phyloP scores from a whole-genome alignment of 2,113 vertebrate genomes.

The Passer domesticus region DNA sequence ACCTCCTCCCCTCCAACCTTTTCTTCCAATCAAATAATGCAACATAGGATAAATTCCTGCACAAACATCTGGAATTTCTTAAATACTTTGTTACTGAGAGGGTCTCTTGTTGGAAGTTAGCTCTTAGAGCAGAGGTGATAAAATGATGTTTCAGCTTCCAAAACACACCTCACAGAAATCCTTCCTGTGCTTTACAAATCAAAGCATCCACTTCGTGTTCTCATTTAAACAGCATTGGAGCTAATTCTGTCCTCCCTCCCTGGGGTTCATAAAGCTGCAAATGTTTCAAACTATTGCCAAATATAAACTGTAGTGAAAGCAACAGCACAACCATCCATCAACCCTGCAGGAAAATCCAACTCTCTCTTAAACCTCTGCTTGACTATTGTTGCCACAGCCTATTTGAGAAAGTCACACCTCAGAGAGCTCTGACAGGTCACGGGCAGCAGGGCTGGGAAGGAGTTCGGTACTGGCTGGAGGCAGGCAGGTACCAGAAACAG shows the following conservation, averaged over 20 bases:
- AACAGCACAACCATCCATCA: neutral
- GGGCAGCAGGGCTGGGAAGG: neutral
- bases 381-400: neutral
- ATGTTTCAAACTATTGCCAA: neutral
- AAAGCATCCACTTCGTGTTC: neutral
- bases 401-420: neutral
- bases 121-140: neutral
- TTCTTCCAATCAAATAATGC: conserved; percentile 6
- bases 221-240: conserved; percentile 39
- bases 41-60: conserved; percentile 13
- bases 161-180: neutral
- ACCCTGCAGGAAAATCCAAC: neutral
- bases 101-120: conserved; percentile 1
- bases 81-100: neutral
- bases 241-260: conserved; percentile 12
- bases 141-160: conserved; percentile 6
- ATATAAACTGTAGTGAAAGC: neutral
- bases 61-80: conserved; percentile 52
- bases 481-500: neutral
- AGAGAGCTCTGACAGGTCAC: neutral
- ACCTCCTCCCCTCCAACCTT: neutral
- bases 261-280: neutral
- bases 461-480: neutral
- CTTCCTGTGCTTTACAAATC: conserved; percentile 29
- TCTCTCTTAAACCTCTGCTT: neutral